Evolutionary conservation across 2,113 vertebrate genomes (phyloP), one percentile per base, ranked within the genome.

Genomic region (Capreolus pygargus): DNA sequence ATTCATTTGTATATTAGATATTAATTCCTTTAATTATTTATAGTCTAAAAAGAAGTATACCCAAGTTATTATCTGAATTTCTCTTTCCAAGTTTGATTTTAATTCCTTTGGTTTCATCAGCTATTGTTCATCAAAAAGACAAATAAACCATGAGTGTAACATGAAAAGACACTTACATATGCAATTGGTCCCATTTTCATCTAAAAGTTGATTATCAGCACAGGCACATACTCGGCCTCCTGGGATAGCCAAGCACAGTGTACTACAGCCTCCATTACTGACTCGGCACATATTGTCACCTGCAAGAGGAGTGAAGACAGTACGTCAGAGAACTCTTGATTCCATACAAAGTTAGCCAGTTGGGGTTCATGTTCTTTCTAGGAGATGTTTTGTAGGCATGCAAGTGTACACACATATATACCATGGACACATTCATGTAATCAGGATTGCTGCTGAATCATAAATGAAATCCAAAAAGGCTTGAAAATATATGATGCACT

Each of bases 211-310:
- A 99, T 99, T 99, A 99, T 99, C 99, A 97, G 99, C 99, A 98
- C 99, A 99, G 79, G 99, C 99, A 98, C 99, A 99, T 94, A 99
- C 99, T 98, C 99, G 98, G 94, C 99, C 99, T 98, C 99, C 99
- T 95, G 99, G 99, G 98, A 99, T 98, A 95, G 99, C 99, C 94
- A 99, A 99, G 97, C 99, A 99, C 94, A 99, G 99, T 67, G 99
- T 99, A 96, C 99, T 98, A 97, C 99, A 99, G 97, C 99, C 99
- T 85, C 99, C 99, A 45, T 99, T 99, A 99, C 99, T 99, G 98
- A 99, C 98, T 89, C 99, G 99, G 98, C 99, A 99, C 52, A 99
- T 99, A 58, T 99, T 99, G 97, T 99, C 99, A 99, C 99, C 99
- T 99, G 99, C 87, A 98, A 98, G 39, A 70, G 43, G 25, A 97